These are phyloP conservation scores for Nasua narica DNA, from an alignment of 2,797 vertebrate species.

Conservation along the genomic window DNA sequence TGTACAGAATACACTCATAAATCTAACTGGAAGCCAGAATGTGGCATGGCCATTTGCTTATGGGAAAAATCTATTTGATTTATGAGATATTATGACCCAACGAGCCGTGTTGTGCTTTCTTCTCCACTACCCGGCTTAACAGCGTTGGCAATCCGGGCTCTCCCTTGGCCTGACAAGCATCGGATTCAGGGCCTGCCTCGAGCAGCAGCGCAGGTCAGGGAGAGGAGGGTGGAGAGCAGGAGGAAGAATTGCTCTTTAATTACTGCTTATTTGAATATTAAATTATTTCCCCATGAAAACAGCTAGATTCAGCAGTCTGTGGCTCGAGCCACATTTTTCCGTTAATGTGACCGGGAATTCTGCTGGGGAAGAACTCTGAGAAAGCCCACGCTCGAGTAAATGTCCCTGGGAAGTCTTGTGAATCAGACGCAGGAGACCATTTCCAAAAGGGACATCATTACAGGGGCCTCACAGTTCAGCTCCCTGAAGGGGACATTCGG, in stretches of 20 bases:
- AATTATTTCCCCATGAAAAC: constrained; percentile 64
- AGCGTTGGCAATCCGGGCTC: neutral
- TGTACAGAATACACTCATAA: constrained; percentile 48
- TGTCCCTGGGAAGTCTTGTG: constrained; percentile 57
- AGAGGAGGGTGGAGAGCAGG: constrained; percentile 23
- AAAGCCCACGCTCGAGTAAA: constrained; percentile 30
- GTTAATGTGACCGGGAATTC: constrained; percentile 41
- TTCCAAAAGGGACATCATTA: constrained; percentile 49
- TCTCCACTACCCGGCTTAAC: constrained; percentile 60
- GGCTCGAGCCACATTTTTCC: constrained; percentile 54
- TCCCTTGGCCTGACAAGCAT: neutral
- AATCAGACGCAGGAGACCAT: constrained; percentile 49
- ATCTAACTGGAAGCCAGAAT: constrained; percentile 68
- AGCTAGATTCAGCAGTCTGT: constrained; percentile 63
- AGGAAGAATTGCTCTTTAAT: constrained; percentile 46
- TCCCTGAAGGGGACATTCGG: constrained; percentile 20
- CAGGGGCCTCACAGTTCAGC: constrained; percentile 21
- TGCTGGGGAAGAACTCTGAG: constrained; percentile 47
- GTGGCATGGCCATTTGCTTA: constrained; percentile 43
- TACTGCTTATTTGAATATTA: constrained; percentile 68
- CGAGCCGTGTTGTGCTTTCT: constrained; percentile 55
- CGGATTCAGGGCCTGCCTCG: constrained; percentile 41
- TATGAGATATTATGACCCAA: constrained; percentile 57
- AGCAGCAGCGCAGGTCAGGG: neutral
- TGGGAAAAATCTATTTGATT: constrained; percentile 67